These are phyloP conservation scores for Scyliorhinus canicula DNA, from an alignment of 2,797 vertebrate species.

Conservation along the genomic window DNA sequence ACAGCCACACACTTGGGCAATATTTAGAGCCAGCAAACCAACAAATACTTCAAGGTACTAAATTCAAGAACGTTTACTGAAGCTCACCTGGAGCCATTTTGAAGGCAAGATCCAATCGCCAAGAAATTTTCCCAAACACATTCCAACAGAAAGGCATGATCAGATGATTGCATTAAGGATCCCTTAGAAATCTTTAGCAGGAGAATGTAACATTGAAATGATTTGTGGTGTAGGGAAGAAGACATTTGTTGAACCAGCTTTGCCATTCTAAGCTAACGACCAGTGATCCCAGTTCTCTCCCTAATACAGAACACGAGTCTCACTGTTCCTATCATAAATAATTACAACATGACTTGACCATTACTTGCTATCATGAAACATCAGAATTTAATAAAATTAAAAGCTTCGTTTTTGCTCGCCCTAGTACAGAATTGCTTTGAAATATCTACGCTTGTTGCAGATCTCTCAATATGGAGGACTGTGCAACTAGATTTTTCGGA, in stretches of 20 bases:
- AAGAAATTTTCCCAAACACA: background rate
- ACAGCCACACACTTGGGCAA: background rate
- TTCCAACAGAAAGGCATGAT: background rate
- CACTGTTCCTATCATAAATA: background rate
- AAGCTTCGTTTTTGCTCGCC: background rate
- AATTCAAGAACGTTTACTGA: background rate
- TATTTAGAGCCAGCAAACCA: background rate
- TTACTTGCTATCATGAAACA: background rate
- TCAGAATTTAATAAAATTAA: background rate
- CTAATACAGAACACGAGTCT: background rate
- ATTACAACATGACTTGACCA: background rate
- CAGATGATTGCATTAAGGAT: background rate
- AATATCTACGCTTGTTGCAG: background rate
- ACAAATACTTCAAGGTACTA: background rate
- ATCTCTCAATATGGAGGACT: too few species aligned
- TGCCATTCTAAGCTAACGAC: background rate
- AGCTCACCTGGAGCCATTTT: background rate
- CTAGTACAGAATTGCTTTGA: background rate
- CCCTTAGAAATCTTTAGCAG: background rate
- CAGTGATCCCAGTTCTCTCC: background rate
- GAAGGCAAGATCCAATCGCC: background rate
- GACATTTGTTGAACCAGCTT: background rate
- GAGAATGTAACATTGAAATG: background rate
- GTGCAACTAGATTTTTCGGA: too few species aligned
- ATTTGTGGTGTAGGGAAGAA: background rate